Evolutionary conservation across 2,888 invertebrate genomes (phyloP), one percentile per base, ranked within the genome.

Genomic region (Tubulanus polymorphus): DNA sequence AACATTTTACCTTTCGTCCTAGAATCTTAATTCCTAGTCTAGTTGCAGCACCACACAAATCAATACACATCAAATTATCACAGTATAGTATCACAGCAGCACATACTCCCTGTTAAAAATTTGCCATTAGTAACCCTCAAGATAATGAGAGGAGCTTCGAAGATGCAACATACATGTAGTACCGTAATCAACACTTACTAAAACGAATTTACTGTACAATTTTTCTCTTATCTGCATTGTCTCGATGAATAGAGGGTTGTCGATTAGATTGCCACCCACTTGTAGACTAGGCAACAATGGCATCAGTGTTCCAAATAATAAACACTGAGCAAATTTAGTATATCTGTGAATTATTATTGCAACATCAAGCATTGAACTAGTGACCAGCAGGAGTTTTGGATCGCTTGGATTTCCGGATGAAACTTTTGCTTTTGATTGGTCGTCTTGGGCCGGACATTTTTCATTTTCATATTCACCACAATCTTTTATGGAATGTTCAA

Each of bases 41-140:
- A 27, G 55, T 56, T 1, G 68, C 60, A 1, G 65, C 64, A 3
- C 69, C 70, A 68, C 73, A 73, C 5, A 73, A 56, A 35, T 73
- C 73, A 62, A 72, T 62, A 61, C 69, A 71, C 49, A 73, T 32
- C 63, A 72, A 68, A 55, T 72, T 73, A 58, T 68, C 68, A 27
- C 67, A 65, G 59, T 66, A 72, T 41, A 65, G 54, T 45, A 58
- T 59, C 10, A 71, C 37, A 15, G 57, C 63, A 26, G 55, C 49
- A 51, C 65, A 61, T 20, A 65, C 26, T 3, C 53, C 50, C 69
- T 69, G 58, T n/a, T 56, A 56, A 47, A 54, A 30, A 48, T 54
- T 10, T 32, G 35, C n/a, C n/a, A n/a, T n/a, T n/a, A n/a, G n/a
- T n/a, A n/a, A n/a, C n/a, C n/a, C n/a, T n/a, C n/a, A n/a, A n/a